Evolutionary conservation across 2,113 vertebrate species (phyloP).

Genomic region (Gymnorhina tibicen): DNA sequence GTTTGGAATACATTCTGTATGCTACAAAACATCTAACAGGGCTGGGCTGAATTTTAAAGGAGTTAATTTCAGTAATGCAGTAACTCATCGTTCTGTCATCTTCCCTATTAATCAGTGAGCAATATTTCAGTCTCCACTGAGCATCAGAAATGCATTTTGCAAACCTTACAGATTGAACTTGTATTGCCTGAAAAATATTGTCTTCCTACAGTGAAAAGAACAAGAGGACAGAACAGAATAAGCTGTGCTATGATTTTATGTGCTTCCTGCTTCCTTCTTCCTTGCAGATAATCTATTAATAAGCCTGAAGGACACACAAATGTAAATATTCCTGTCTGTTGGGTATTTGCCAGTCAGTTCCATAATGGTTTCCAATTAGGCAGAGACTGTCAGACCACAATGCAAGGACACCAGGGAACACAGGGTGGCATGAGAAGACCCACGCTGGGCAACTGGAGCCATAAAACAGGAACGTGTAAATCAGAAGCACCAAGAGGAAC

Average conservation of each 20-base stretch:
- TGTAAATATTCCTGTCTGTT: not conserved
- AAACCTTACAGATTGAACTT: not conserved
- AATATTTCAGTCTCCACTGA: not conserved
- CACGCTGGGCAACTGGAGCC: not conserved
- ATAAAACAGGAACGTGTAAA: not conserved
- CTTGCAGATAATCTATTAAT: not conserved
- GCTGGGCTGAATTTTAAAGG: not conserved
- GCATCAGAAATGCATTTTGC: conserved; percentile 11
- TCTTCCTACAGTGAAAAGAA: not conserved
- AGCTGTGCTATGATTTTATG: not conserved
- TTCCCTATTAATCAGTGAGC: conserved; percentile 11
- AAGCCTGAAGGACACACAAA: not conserved
- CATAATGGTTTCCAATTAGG: not conserved
- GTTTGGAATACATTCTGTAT: not conserved
- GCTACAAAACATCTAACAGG: not conserved
- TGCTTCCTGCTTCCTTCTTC: not conserved
- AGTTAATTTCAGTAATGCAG: not conserved
- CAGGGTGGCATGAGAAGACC: not conserved
- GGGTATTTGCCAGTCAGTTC: not conserved
- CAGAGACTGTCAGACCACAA: not conserved
- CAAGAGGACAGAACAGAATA: not conserved
- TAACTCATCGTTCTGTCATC: not conserved
- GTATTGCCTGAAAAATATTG: not conserved
- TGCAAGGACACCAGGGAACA: not conserved
- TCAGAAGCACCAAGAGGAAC: not conserved